Conservation (phyloP, 2,888 invertebrate genomes). For the Pseudococcus longispinus region DNA sequence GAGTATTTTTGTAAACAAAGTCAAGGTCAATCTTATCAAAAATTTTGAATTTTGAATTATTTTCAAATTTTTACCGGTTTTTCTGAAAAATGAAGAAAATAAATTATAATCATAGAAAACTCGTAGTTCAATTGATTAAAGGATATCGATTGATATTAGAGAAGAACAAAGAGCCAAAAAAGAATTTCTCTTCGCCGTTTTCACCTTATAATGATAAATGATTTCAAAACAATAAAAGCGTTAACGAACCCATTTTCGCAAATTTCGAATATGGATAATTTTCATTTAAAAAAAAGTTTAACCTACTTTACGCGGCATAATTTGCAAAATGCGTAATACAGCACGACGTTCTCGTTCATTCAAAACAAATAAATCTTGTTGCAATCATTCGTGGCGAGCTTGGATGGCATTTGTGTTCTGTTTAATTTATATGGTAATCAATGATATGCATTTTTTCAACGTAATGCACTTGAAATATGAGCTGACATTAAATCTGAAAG, state of each 20-base stretch:
- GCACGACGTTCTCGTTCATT: neutral
- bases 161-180: too few species aligned
- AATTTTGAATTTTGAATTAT: too few species aligned
- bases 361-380: neutral
- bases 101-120: too few species aligned
- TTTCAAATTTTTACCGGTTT: too few species aligned
- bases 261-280: neutral
- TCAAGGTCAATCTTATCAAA: too few species aligned
- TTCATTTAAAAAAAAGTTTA: neutral
- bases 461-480: constrained; percentile 19
- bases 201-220: neutral
- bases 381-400: neutral
- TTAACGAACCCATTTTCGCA: neutral
- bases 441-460: constrained; percentile 22
- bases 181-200: neutral
- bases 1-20: neutral
- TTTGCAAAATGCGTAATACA: neutral
- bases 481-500: constrained; percentile 20
- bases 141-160: too few species aligned
- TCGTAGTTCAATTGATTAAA: too few species aligned
- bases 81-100: too few species aligned
- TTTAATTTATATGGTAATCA: constrained; percentile 23
- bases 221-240: neutral
- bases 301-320: neutral
- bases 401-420: neutral